Conservation (phyloP, 1,140 invertebrate genomes). For the Adoxophyes honmai region DNA sequence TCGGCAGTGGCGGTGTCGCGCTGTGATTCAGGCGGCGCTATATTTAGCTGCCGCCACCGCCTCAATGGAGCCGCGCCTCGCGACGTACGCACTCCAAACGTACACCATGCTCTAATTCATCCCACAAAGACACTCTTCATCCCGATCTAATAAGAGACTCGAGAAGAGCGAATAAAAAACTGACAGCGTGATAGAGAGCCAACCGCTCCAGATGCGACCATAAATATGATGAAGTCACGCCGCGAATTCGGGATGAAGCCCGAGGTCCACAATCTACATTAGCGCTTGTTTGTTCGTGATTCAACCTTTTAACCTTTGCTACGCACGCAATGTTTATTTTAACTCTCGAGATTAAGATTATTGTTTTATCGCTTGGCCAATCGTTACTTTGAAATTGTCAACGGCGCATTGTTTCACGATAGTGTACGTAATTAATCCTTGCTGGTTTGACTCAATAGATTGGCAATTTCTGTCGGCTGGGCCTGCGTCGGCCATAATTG, state of each 20-base stretch:
- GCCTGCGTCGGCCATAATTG: not conserved
- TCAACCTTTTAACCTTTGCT: conserved; percentile 3
- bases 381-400: no score
- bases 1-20: not conserved
- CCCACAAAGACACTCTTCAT: conserved; percentile 1
- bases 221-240: no score
- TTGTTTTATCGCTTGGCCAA: not conserved
- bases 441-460: no score
- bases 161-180: no score
- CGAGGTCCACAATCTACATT: no score
- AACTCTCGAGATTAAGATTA: not conserved
- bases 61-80: conserved; percentile 19
- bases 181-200: no score
- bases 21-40: conserved; percentile 27
- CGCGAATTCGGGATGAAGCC: no score
- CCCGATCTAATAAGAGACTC: not conserved
- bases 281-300: not conserved
- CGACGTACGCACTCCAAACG: conserved; percentile 4
- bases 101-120: not conserved
- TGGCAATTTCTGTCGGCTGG: no score
- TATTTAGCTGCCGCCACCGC: conserved; percentile 23
- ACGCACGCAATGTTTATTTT: conserved; percentile 8
- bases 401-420: no score
- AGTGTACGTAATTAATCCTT: no score
- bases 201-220: no score